Evolutionary conservation across 2,113 vertebrate genomes (phyloP).

Genomic region (Pelmatolapia mariae): DNA sequence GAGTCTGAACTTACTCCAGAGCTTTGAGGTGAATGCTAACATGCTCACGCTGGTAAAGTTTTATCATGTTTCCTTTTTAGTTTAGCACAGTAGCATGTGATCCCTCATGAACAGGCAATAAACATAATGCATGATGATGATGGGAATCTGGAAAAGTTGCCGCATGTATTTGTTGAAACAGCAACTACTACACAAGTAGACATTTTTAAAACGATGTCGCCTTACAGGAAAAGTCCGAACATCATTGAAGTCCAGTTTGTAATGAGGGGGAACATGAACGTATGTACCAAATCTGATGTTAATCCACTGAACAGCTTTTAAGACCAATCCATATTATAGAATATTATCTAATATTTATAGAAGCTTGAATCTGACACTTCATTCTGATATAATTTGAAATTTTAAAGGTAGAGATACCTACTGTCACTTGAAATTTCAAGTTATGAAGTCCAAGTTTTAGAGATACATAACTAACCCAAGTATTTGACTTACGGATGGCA

Average conservation of each 20-base stretch:
- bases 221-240: not conserved
- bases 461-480: not conserved
- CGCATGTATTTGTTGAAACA: not conserved
- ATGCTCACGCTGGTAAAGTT: not conserved
- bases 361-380: not conserved
- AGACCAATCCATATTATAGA: not conserved
- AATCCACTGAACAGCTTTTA: not conserved
- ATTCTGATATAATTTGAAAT: accelerated
- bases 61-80: not conserved
- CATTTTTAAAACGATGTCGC: accelerated
- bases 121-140: not conserved
- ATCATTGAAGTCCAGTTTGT: not conserved
- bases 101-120: not conserved
- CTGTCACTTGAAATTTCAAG: not conserved
- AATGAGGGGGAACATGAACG: not conserved
- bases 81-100: not conserved
- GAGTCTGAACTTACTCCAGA: not conserved
- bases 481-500: not conserved
- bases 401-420: not conserved
- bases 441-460: not conserved
- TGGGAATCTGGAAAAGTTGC: not conserved
- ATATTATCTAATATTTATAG: not conserved
- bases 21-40: not conserved
- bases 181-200: not conserved
- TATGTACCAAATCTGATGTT: not conserved